Evolutionary conservation across 2,113 vertebrate species (phyloP).

Genomic region (Oenanthe oenanthe): DNA sequence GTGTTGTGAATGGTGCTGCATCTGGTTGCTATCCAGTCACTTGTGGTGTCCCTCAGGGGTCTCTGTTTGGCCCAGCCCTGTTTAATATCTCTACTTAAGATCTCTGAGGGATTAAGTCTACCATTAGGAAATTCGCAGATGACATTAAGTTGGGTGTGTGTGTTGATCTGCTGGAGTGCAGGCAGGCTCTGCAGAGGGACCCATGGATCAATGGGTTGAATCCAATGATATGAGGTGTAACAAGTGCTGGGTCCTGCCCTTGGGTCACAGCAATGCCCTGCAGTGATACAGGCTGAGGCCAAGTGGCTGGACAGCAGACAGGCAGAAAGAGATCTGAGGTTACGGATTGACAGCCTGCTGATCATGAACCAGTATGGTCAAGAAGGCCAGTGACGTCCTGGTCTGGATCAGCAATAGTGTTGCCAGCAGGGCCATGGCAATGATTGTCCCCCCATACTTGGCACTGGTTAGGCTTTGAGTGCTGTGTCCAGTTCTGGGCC

Average conservation of each 20-base stretch:
- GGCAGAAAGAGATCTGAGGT: not conserved
- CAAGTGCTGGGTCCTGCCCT: not conserved
- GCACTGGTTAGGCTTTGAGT: not conserved
- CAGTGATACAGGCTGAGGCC: not conserved
- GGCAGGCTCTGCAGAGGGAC: not conserved
- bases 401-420: not conserved
- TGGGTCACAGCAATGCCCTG: not conserved
- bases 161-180: not conserved
- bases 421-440: too few relatives aligned
- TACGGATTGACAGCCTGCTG: not conserved
- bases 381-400: not conserved
- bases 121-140: not conserved
- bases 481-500: not conserved
- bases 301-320: not conserved
- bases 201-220: accelerated
- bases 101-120: not conserved
- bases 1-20: not conserved
- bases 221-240: accelerated
- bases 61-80: not conserved
- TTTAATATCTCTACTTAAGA: not conserved
- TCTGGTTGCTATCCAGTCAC: not conserved
- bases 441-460: too few relatives aligned
- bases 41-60: not conserved
- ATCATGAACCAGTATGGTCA: not conserved
- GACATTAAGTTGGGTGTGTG: not conserved